Evolutionary conservation across 2,113 vertebrate genomes (phyloP).

Genomic region (Stegostoma tigrinum): DNA sequence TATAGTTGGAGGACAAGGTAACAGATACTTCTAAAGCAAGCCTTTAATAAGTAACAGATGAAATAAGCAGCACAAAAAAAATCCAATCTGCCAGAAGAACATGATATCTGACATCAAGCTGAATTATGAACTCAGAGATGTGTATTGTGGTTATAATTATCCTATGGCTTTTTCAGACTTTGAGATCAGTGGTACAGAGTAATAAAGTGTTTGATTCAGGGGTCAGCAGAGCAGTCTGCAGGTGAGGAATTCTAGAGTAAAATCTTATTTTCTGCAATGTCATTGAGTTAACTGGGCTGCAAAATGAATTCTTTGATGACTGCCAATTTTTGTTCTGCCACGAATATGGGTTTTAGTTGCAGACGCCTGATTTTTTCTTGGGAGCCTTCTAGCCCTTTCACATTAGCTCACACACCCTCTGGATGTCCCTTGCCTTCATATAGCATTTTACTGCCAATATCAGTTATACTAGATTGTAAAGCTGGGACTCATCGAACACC

Average conservation of each 20-base stretch:
- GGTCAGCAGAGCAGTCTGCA: background rate
- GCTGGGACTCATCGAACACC: background rate
- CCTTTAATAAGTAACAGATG: background rate
- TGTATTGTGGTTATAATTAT: background rate
- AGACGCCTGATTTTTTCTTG: background rate
- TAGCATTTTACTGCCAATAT: background rate
- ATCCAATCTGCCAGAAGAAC: background rate
- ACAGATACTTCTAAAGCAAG: background rate
- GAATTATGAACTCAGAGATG: background rate
- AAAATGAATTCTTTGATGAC: background rate
- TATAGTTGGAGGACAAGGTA: background rate
- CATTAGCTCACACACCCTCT: background rate
- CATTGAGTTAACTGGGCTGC: background rate
- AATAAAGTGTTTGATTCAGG: background rate
- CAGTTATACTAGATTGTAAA: background rate
- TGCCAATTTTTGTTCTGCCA: background rate
- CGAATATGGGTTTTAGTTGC: background rate
- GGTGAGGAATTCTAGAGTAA: background rate
- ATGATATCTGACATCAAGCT: background rate
- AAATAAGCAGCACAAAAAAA: background rate
- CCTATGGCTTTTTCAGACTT: background rate
- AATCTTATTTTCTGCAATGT: background rate
- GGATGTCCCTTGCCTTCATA: background rate
- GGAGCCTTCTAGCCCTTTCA: slow-evolving; percentile 5
- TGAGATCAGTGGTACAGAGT: background rate